A percentile compares a stretch with the other conserved stretches of the same genome.
Evolutionary conservation across 2,888 invertebrate genomes (phyloP).

Genomic region (Mellilla xanthometata): DNA sequence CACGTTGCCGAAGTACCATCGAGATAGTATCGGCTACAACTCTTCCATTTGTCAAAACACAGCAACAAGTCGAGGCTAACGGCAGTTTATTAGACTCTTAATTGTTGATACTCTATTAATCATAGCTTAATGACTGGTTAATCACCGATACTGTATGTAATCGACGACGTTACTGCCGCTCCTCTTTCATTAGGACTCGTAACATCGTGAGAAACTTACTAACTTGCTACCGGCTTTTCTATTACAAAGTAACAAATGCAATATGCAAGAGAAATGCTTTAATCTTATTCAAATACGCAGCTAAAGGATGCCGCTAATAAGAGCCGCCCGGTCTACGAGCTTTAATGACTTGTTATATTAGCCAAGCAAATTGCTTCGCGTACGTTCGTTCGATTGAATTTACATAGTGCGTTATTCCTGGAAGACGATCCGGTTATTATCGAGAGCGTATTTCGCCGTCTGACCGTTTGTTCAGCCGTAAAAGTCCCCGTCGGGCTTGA

Average conservation of each 20-base stretch:
- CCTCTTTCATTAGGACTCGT: conserved; percentile 11
- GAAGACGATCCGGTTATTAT: conserved; percentile 18
- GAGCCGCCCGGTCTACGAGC: conserved; percentile 28
- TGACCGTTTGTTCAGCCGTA: conserved; percentile 18
- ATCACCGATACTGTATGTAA: conserved; percentile 23
- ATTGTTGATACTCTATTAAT: conserved; percentile 41
- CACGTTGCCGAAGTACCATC: conserved; percentile 45
- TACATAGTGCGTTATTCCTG: conserved; percentile 13
- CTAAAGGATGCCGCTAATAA: conserved; percentile 32
- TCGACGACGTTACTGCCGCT: conserved; percentile 11
- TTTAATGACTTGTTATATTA: conserved; percentile 35
- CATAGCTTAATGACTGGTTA: conserved; percentile 38
- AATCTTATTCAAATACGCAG: conserved; percentile 37
- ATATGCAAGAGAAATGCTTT: conserved; percentile 17
- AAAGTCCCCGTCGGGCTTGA: conserved; percentile 16
- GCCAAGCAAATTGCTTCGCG: conserved; percentile 33
- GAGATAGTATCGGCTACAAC: conserved; percentile 46
- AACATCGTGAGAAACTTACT: conserved; percentile 16
- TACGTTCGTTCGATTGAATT: conserved; percentile 28
- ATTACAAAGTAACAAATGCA: conserved; percentile 30
- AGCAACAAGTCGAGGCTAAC: conserved; percentile 22
- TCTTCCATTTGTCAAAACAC: conserved; percentile 55
- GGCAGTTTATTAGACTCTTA: conserved; percentile 34
- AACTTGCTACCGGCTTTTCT: conserved; percentile 11
- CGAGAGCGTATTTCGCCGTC: conserved; percentile 13